Evolutionary conservation across 2,888 invertebrate genomes (phyloP), one percentile per base, ranked within the genome.

Genomic region (Dynastes maya): DNA sequence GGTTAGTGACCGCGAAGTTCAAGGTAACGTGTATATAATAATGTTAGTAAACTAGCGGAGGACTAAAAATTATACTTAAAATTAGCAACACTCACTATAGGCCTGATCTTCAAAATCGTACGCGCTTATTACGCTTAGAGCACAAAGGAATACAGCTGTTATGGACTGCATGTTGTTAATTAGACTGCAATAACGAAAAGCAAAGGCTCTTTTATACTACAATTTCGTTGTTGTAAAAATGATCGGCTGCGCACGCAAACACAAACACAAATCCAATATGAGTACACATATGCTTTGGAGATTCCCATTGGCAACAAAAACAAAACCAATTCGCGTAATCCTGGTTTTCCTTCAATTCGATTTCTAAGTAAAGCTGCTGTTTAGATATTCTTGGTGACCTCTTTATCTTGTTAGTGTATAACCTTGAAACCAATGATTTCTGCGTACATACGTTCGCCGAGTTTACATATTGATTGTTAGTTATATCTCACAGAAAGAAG

Each of bases 61-160:
- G 11, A 29, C 1, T 9, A 32, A 4, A 8, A 13, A 11, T 27
- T 11, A 63, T 6, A 11, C 1, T 40, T 74, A 45, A n/a, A 71
- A 55, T 71, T 45, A 55, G n/a, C 22, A 22, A 9, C 61, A 74
- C 72, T 74, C 45, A 74, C 72, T 74, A 11, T 61, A 61, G 2
- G 72, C 61, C 5, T 72, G 22, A 72, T 72, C 61, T 22, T 61
- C 58, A 22, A 72, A 61, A 16, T 72, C 61, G n/a, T 72, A 61
- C 0, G 72, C 61, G 53, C 22, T 16, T 16, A 45, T 22, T 11
- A 45, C 13, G 45, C 37, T 8, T 29, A 72, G 22, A 16, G 61
- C 27, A 16, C 58, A 72, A 2, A 72, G 45, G 22, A 61, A 22
- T 40, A 61, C 5, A 45, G 22, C 40, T 58, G 45, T 58, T 22